phyloP scores from a whole-genome alignment of 2,888 invertebrate genomes.

The Seira sanloemensis region DNA sequence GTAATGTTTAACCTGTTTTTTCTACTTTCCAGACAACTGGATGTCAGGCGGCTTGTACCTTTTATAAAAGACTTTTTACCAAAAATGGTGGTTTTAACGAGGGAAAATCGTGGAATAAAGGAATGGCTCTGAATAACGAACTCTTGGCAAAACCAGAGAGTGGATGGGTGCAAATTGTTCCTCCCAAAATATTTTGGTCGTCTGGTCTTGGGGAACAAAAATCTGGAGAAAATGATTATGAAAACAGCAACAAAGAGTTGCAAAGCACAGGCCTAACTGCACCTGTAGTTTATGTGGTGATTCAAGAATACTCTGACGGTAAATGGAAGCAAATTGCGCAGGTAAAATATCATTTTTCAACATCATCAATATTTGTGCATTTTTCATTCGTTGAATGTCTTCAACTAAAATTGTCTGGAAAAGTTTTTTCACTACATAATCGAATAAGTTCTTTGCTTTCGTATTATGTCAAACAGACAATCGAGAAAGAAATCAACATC shows the following conservation, averaged over 20 bases:
- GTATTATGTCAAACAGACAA: constrained; percentile 58
- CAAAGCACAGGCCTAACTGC: neutral
- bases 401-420: neutral
- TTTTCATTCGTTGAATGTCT: neutral
- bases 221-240: neutral
- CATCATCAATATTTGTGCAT: neutral
- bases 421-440: neutral
- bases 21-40: constrained; percentile 81
- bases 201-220: constrained; percentile 75
- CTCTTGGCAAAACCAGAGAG: neutral
- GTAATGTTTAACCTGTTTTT: too few relatives aligned
- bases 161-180: constrained; percentile 76
- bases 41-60: constrained; percentile 84
- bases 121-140: neutral
- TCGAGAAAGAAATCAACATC: constrained; percentile 65
- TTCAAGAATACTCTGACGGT: constrained; percentile 78
- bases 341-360: constrained; percentile 69
- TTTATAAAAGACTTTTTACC: constrained; percentile 77
- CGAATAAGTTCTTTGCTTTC: neutral
- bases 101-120: neutral
- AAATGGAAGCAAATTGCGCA: constrained; percentile 75
- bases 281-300: constrained; percentile 81
- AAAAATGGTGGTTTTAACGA: constrained; percentile 38
- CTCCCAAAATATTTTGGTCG: constrained; percentile 76
- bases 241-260: constrained; percentile 10